Evolutionary conservation across 2,888 invertebrate species (phyloP).

Genomic region (Neoscelio sp.): DNA sequence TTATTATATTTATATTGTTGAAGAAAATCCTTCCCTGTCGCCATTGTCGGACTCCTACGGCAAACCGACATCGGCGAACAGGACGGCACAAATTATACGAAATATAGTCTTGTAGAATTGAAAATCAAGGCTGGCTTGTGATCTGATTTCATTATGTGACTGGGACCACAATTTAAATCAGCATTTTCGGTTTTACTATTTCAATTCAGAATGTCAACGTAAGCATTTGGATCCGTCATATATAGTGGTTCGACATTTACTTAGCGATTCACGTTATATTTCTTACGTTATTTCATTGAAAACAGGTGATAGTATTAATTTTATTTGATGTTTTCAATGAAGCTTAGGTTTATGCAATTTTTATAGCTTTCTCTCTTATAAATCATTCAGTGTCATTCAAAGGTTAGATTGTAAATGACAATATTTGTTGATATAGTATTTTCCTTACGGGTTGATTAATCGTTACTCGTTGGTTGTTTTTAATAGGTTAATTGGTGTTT

Average conservation of each 20-base stretch:
- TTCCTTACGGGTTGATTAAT: constrained; percentile 16
- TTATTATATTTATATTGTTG: no score
- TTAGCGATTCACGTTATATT: constrained; percentile 3
- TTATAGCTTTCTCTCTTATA: constrained; percentile 26
- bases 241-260: constrained; percentile 9
- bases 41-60: no score
- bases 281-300: background rate
- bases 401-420: constrained; percentile 17
- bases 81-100: no score
- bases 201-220: constrained; percentile 15
- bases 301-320: constrained; percentile 12
- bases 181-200: constrained; percentile 1
- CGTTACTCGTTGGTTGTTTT: background rate
- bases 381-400: constrained; percentile 9
- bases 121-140: background rate
- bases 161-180: constrained; percentile 51
- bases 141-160: constrained; percentile 49
- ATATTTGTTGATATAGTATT: constrained; percentile 10
- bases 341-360: constrained; percentile 8
- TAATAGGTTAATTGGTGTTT: constrained; percentile 59
- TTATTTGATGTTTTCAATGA: constrained; percentile 3
- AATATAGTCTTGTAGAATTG: constrained; percentile 27
- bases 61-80: no score
- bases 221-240: background rate
- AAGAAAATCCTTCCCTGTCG: no score